Conservation (phyloP, 2,113 vertebrate species). For the Rhabdomys dilectus region DNA sequence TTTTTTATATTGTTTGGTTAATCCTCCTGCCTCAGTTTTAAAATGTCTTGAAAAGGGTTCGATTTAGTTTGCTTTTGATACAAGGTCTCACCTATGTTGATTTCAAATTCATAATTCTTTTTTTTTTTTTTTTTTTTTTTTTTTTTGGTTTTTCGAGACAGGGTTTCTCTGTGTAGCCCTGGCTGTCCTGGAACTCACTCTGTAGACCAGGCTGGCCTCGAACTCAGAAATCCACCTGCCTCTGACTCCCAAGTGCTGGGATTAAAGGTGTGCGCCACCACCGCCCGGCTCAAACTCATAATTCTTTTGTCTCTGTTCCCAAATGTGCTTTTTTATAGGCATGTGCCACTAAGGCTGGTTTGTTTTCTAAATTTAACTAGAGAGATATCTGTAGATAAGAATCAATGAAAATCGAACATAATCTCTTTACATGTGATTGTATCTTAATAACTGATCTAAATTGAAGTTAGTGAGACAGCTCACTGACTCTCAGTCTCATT, state of each 20-base stretch:
- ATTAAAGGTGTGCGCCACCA: too few species aligned
- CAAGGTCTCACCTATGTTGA: neutral
- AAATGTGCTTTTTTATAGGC: neutral
- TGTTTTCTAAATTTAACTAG: slow-evolving; percentile 4
- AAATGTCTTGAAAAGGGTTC: neutral
- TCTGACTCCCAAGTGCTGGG: too few species aligned
- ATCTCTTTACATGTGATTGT: neutral
- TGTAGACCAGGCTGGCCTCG: too few species aligned
- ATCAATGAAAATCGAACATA: slow-evolving; percentile 34
- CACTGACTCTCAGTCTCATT: neutral
- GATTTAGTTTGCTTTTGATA: neutral
- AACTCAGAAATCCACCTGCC: too few species aligned
- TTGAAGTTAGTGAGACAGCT: neutral
- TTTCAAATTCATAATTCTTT: too few species aligned
- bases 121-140: too few species aligned
- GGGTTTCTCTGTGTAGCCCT: too few species aligned
- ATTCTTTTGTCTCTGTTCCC: neutral
- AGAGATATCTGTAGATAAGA: neutral
- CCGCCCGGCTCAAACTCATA: too few species aligned
- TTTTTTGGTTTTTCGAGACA: too few species aligned
- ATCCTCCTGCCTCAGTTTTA: neutral
- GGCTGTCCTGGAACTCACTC: too few species aligned
- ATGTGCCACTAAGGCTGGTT: neutral
- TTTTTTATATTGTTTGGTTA: neutral
- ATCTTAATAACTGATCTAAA: neutral